Percentiles rank a stretch among this genome's conserved stretches.
Evolutionary conservation across 2,888 invertebrate species (phyloP).

Genomic region (Alviniconcha strummeri): DNA sequence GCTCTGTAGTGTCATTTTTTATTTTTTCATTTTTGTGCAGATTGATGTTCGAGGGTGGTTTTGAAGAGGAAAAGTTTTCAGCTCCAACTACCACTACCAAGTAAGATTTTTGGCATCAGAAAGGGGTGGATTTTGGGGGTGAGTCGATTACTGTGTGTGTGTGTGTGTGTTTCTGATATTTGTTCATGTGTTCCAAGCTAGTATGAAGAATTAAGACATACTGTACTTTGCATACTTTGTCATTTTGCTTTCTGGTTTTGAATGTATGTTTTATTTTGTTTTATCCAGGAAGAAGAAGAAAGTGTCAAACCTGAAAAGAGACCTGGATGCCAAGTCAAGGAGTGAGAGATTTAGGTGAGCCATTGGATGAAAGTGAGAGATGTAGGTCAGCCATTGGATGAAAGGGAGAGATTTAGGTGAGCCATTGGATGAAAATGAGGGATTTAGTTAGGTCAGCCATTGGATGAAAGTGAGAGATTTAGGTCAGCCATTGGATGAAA

Average conservation of each 20-base stretch:
- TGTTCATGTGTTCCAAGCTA: neutral
- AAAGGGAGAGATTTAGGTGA: too few species aligned
- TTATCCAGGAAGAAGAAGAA: slow-evolving; percentile 87
- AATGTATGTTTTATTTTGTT: neutral
- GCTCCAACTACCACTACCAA: slow-evolving; percentile 74
- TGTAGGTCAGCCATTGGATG: too few species aligned
- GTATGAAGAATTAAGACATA: too few species aligned
- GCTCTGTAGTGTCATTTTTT: neutral
- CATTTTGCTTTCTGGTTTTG: neutral
- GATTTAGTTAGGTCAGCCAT: too few species aligned
- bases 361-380: neutral
- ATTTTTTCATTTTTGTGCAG: slow-evolving; percentile 76
- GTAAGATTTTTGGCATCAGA: neutral
- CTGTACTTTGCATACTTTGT: neutral
- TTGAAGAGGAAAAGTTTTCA: slow-evolving; percentile 90
- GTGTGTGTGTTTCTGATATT: slow-evolving; percentile 14
- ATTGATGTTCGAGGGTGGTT: slow-evolving; percentile 93
- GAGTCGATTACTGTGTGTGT: too few species aligned
- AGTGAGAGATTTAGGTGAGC: slow-evolving; percentile 87
- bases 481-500: too few species aligned
- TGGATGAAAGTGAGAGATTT: too few species aligned
- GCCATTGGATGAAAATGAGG: too few species aligned
- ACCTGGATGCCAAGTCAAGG: slow-evolving; percentile 94
- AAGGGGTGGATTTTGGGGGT: too few species aligned
- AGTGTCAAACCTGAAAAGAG: slow-evolving; percentile 92